Evolutionary conservation across 2,888 invertebrate genomes (phyloP), one percentile per base, ranked within the genome.

Genomic region (Rhogogaster chlorosoma): DNA sequence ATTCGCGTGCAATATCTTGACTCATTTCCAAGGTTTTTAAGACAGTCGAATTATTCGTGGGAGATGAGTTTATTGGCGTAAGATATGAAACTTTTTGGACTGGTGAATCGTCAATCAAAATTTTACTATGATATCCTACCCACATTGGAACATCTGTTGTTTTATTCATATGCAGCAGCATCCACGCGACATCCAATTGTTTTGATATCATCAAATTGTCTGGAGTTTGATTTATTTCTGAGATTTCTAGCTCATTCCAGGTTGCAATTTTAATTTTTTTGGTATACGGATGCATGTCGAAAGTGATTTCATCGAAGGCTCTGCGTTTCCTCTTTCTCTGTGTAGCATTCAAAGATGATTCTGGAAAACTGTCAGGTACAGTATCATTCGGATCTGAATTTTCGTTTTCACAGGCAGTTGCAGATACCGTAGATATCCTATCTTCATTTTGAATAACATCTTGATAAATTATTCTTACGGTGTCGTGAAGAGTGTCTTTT

Each of bases 11-110:
- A 85, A 90, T 86, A 77, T 89, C 80, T 85, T 89, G 87, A 75
- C 87, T 86, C 71, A 86, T 75, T 86, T 89, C 42, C 18, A 82
- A n/a, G 12, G 45, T 84, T 22, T 49, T 15, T n/a, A 22, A 53
- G 71, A 71, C 12, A n/a, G 12, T 38, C 1, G 67, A 87, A 86
- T 88, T 67, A 83, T 89, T 88, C 36, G 91, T 92, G 18, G 91
- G 90, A 83, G 91, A 91, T 53, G 86, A 86, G 84, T 92, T 92
- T 61, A 92, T 90, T 15, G 90, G 89, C 10, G 90, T 89, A 1
- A 91, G 85, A 88, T 92, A 91, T 1, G 87, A 88, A 84, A 92
- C 86, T 87, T 88, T 89, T 88, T 91, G 91, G 10, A 87, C 80
- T 78, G 77, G 85, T 85, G 86, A 87, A 85, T 87, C 71, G 78